Evolutionary conservation across 2,113 vertebrate genomes (phyloP).

Genomic region (Oreocharis arfaki): DNA sequence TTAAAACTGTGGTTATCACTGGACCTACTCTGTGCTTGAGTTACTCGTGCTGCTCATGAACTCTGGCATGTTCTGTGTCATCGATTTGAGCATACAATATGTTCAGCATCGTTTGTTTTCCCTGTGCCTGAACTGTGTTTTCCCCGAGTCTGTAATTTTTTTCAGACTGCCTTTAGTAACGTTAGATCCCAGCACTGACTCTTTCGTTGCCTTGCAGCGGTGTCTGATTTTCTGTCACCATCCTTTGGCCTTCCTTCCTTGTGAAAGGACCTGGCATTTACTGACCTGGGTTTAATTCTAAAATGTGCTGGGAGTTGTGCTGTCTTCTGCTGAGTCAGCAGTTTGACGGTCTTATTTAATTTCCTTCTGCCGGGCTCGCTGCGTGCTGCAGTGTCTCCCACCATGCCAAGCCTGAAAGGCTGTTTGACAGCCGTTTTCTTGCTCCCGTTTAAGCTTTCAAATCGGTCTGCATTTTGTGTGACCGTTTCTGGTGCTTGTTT

Average conservation of each 20-base stretch:
- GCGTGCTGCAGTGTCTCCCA: background rate
- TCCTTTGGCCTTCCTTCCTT: background rate
- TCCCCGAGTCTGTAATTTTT: background rate
- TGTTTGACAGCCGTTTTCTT: conserved; percentile 38
- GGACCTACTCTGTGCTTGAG: background rate
- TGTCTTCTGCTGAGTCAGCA: conserved; percentile 19
- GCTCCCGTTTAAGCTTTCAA: conserved; percentile 1
- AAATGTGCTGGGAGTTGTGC: background rate
- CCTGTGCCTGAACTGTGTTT: conserved; percentile 1
- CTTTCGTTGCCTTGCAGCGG: background rate
- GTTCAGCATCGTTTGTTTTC: conserved; percentile 19
- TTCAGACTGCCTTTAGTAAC: background rate
- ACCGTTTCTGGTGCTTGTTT: conserved; percentile 26
- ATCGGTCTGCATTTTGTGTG: conserved; percentile 2
- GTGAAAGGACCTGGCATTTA: background rate
- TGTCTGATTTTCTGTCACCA: background rate
- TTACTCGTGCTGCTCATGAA: background rate
- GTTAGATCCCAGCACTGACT: background rate
- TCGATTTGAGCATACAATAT: background rate
- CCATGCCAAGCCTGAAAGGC: conserved; percentile 8
- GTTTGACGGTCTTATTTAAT: conserved; percentile 9
- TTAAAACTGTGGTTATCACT: background rate
- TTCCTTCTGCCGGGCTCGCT: background rate
- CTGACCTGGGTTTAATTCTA: background rate
- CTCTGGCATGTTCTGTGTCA: conserved; percentile 6